A percentile compares a stretch with the other conserved stretches of the same genome.
Conservation (phyloP, 2,888 invertebrate species). For the Rhodophaea formosa region DNA sequence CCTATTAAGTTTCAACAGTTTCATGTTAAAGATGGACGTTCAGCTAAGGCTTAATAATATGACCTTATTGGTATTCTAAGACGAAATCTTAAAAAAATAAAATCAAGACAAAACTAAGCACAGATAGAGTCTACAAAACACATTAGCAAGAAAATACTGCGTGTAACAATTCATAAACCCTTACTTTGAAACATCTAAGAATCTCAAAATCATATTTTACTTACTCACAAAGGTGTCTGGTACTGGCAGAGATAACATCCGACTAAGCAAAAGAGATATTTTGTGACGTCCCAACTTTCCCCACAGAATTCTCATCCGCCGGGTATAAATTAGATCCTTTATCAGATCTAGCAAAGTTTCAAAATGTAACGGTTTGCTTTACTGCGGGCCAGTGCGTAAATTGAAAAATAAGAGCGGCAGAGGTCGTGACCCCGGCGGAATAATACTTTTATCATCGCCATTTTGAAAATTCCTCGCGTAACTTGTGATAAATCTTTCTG, state of each 20-base stretch:
- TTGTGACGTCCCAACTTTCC: conserved; percentile 43
- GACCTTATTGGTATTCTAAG: too few species aligned
- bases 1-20: too few species aligned
- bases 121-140: too few species aligned
- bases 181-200: background rate
- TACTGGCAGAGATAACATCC: conserved; percentile 6
- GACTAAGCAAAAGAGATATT: conserved; percentile 35
- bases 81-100: too few species aligned
- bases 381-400: conserved; percentile 50
- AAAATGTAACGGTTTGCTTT: conserved; percentile 56
- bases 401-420: conserved; percentile 47
- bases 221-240: conserved; percentile 9
- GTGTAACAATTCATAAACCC: too few species aligned
- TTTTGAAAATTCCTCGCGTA: background rate
- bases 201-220: background rate
- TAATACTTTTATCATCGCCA: conserved; percentile 21
- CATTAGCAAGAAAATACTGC: too few species aligned
- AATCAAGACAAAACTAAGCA: too few species aligned
- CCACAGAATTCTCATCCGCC: conserved; percentile 43
- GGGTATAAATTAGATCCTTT: conserved; percentile 65
- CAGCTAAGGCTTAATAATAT: too few species aligned
- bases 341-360: conserved; percentile 56
- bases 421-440: conserved; percentile 20
- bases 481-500: conserved; percentile 9
- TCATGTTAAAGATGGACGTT: too few species aligned